phyloP scores from a whole-genome alignment of 1,140 invertebrate genomes.

The Oncopeltus fasciatus region DNA sequence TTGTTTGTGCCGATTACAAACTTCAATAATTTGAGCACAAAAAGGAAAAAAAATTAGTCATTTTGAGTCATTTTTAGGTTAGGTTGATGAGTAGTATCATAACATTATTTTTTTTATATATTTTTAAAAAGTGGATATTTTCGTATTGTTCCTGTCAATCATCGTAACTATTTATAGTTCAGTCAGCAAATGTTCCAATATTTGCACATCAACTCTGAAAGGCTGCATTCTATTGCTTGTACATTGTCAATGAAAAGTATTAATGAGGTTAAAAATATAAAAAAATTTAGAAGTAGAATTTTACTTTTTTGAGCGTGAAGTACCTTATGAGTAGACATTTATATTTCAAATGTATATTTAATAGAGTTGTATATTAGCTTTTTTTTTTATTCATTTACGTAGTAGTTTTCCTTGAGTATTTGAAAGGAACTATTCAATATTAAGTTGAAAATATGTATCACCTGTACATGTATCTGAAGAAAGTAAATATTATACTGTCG shows the following conservation, averaged over 20 bases:
- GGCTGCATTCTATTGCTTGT: constrained; percentile 3
- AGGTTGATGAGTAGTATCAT: constrained; percentile 9
- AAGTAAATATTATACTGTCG: too few relatives aligned
- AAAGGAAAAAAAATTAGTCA: constrained; percentile 19
- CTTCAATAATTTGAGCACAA: not conserved
- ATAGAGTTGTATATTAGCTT: not conserved
- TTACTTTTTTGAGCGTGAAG: not conserved
- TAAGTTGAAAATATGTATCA: too few relatives aligned
- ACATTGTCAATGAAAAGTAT: not conserved
- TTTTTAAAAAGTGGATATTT: constrained; percentile 9
- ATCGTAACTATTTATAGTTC: not conserved
- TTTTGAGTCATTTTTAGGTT: constrained; percentile 19
- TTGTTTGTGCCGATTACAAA: constrained; percentile 4
- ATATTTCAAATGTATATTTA: not conserved
- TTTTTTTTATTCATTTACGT: not conserved
- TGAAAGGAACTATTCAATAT: too few relatives aligned
- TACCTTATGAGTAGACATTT: constrained; percentile 3
- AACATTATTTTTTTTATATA: constrained; percentile 11
- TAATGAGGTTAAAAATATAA: not conserved
- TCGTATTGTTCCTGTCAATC: not conserved
- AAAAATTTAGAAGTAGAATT: not conserved
- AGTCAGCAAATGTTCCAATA: not conserved
- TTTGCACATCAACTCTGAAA: not conserved
- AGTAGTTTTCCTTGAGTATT: too few relatives aligned
- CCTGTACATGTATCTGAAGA: too few relatives aligned